Base-by-base conservation (phyloP, 2,888 invertebrate genomes). In the Hyppa rectilinea region DNA sequence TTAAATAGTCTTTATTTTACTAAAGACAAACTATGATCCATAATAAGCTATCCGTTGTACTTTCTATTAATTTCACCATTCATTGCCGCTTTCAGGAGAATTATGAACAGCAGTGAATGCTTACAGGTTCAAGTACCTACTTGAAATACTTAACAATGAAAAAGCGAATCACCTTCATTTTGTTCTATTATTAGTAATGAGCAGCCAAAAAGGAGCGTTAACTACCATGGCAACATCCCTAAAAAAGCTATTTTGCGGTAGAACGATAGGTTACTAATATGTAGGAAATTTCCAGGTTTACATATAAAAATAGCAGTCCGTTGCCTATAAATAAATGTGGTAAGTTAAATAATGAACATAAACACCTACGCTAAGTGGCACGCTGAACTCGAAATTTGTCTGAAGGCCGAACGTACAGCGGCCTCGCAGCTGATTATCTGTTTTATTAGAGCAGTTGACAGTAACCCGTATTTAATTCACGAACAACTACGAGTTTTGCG, bases 311-410 rank as follows among this genome's bases (percentile, higher is more conserved):
- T 55, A 23, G 9, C 38, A 45, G n/a, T 56, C 14, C n/a, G n/a
- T n/a, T n/a, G 31, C 50, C 34, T 34, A 29, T 34, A 70, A 66
- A 75, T 52, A 67, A 70, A 61, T 34, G 26, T 47, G 17, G 49
- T 64, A 47, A 79, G 64, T 26, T 68, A 55, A 75, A 53, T 65
- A 67, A 70, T 80, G 43, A 58, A 76, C 65, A 64, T 58, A 71
- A 59, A 85, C 85, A 87, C 81, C 23, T 56, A 40, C 62, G 23
- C 55, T 81, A 88, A 87, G 70, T 87, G 83, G 71, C 60, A 61
- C 82, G 78, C 87, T 87, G 86, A 85, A 83, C 75, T 77, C 75
- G 81, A 83, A 87, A 85, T 86, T 82, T 50, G 81, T 81, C 64
- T 85, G 85, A 88, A 89, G 90, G 90, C 86, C 78, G 80, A 52